These are phyloP conservation scores for Steatocranus sp. DNA, from an alignment of 2,797 vertebrate species.

Conservation along the genomic window DNA sequence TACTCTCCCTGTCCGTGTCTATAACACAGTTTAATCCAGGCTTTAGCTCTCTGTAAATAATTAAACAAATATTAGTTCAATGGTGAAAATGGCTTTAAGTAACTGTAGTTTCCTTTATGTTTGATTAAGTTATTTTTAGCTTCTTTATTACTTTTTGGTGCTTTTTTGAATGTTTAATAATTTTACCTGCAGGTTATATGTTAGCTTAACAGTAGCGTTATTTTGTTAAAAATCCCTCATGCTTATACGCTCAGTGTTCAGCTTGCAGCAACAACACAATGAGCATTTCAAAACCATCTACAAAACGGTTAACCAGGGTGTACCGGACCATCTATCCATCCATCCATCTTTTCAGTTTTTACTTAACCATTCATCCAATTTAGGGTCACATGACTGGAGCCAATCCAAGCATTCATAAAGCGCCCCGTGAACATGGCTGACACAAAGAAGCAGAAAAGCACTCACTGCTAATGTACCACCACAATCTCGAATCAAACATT, in stretches of 20 bases:
- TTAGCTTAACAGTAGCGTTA: not conserved
- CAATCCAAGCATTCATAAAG: not conserved
- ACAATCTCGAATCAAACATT: not conserved
- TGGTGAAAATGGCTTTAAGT: not conserved
- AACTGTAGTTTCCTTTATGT: not conserved
- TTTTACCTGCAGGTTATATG: not conserved
- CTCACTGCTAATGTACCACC: not conserved
- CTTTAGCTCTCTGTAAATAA: not conserved
- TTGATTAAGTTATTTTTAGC: not conserved
- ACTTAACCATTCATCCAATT: not conserved
- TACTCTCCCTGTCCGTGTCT: not conserved
- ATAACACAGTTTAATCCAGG: not conserved
- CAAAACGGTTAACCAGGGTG: not conserved
- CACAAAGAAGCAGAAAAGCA: not conserved
- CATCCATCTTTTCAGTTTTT: not conserved
- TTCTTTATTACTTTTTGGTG: not conserved
- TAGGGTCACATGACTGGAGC: not conserved
- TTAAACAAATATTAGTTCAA: not conserved
- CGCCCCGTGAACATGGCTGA: not conserved
- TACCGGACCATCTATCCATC: not conserved
- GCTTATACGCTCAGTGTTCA: accelerated
- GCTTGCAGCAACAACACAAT: not conserved
- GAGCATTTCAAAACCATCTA: not conserved
- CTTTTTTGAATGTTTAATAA: not conserved
- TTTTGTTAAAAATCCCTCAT: not conserved